Base-by-base conservation (phyloP, 2,113 vertebrate species). In the Perca schrenkii region DNA sequence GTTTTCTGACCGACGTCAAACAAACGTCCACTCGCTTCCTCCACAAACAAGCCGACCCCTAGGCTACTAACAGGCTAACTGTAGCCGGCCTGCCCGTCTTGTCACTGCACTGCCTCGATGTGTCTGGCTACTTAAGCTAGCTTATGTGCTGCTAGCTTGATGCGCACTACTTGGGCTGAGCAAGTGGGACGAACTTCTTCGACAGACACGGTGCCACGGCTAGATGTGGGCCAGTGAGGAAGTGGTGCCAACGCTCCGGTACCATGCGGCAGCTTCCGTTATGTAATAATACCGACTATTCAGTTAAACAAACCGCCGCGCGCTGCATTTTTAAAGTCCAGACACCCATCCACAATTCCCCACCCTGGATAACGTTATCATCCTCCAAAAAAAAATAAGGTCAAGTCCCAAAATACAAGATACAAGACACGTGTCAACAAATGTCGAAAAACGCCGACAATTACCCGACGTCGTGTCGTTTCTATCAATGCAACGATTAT, bases 401-500 rank as follows among this genome's bases (percentile, higher is more conserved):
- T 93, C 90, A 91, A 82, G 67, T 82, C 80, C 64, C 75, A 77
- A 83, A 77, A 70, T 34, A 62, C 79, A 54, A 66, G 58, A 79
- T 40, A 80, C 52, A 36, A 91, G 66, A 88, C 91, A 89, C 87
- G 85, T 91, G 87, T 84, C 77, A 85, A 89, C 90, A 83, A 79
- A 83, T 56, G 50, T 70, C 56, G 34, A 74, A 67, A 77, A 71
- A 47, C 8, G 54, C 8, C 46, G 67, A 73, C 43, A 66, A 17
- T 65, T 22, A 11, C 4, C 8, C 22, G 19, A 46, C 63, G 34
- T 61, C 7, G 16, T 12, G 43, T 47, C 1, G 13, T 15, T 25
- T 53, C 8, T 31, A 5, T 4, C 2, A 49, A 17, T 0, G 15
- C n/a, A 19, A 0, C 1, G 10, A 3, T 6, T 53, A 46, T 12